phyloP scores from a whole-genome alignment of 2,888 invertebrate genomes.

The Abrostola tripartita region DNA sequence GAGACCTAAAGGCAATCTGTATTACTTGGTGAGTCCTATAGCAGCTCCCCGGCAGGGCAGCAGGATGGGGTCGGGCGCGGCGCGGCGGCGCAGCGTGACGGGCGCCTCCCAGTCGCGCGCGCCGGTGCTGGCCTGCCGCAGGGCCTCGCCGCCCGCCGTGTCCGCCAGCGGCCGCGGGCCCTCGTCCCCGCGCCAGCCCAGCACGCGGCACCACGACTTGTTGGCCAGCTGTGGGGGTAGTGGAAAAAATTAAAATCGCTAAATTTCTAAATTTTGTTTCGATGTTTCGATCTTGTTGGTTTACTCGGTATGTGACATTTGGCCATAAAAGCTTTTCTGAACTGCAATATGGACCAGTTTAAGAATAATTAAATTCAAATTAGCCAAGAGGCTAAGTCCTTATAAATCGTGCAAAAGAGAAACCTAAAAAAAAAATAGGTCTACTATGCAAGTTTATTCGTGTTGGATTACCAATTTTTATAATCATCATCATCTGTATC shows the following conservation, averaged over 20 bases:
- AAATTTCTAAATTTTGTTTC: too few species aligned
- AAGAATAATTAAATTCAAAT: too few species aligned
- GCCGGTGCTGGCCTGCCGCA: conserved; percentile 87
- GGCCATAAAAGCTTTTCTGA: too few species aligned
- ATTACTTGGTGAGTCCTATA: conserved; percentile 77
- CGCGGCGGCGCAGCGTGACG: conserved; percentile 93
- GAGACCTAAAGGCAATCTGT: neutral
- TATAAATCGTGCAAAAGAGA: too few species aligned
- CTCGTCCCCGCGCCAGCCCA: conserved; percentile 89
- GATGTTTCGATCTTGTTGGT: neutral
- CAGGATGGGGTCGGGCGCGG: conserved; percentile 91
- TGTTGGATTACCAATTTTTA: too few species aligned
- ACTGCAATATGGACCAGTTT: too few species aligned
- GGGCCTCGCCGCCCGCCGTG: conserved; percentile 84
- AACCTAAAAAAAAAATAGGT: too few species aligned
- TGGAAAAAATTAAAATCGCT: neutral
- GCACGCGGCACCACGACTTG: conserved; percentile 94
- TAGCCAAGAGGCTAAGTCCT: too few species aligned
- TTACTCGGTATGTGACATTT: neutral
- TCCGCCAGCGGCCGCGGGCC: conserved; percentile 75
- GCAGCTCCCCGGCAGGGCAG: conserved; percentile 82
- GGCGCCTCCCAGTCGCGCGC: conserved; percentile 93
- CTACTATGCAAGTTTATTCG: too few species aligned
- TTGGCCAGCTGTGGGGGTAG: conserved; percentile 92
- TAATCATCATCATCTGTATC: too few species aligned